phyloP scores from a whole-genome alignment of 2,797 vertebrate species.

The Phyllotis vaccarum region DNA sequence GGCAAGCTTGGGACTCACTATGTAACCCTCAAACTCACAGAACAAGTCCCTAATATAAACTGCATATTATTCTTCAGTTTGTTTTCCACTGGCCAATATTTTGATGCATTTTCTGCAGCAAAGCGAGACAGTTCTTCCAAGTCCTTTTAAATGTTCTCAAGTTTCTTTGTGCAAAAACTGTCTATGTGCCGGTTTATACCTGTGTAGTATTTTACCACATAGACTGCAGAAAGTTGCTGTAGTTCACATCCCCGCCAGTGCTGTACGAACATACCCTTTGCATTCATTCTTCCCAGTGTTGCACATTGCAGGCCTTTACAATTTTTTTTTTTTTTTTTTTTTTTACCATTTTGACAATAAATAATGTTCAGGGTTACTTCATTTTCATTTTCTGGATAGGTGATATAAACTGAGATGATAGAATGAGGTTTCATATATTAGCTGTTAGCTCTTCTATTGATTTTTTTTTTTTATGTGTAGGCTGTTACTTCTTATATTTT shows the following conservation, averaged over 20 bases:
- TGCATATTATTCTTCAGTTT: not conserved
- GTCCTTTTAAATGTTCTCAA: constrained; percentile 3
- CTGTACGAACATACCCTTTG: not conserved
- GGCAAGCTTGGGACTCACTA: not conserved
- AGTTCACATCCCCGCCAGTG: not conserved
- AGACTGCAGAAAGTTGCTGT: not conserved
- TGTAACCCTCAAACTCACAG: not conserved
- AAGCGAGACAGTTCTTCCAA: not conserved
- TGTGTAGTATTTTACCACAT: not conserved
- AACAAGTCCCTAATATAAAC: not conserved
- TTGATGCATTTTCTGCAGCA: constrained; percentile 2
- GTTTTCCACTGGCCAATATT: constrained; percentile 16
- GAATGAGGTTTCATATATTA: not conserved
- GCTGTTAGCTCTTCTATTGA: not conserved
- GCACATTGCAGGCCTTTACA: not conserved
- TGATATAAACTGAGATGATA: not conserved
- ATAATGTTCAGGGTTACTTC: not conserved
- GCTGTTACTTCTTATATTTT: not conserved
- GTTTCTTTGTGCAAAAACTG: not conserved
- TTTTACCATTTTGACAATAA: not conserved
- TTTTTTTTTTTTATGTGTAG: not conserved
- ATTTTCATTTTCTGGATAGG: not conserved
- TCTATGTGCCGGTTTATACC: not conserved
- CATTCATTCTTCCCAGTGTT: not conserved
- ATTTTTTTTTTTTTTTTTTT: too few relatives aligned